Evolutionary conservation across 2,797 vertebrate species (phyloP).

Genomic region (Paramormyrops hopkinsi): DNA sequence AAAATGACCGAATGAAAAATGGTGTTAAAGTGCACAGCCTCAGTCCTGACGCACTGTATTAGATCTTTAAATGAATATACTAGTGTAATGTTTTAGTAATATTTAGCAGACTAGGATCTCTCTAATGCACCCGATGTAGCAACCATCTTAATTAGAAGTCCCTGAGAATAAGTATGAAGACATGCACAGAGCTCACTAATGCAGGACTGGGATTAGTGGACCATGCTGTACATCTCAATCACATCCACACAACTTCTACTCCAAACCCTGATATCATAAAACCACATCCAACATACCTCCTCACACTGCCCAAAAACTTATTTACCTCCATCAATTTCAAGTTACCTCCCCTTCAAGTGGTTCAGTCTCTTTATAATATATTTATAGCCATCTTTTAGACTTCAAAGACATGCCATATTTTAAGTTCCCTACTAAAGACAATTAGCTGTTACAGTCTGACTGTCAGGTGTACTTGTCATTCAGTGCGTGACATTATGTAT

Average conservation of each 20-base stretch:
- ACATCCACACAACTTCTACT: background rate
- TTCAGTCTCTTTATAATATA: background rate
- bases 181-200: background rate
- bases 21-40: background rate
- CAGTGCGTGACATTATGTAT: background rate
- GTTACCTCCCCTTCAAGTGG: background rate
- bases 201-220: background rate
- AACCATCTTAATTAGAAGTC: background rate
- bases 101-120: background rate
- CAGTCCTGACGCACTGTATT: background rate
- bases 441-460: background rate
- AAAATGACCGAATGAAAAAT: background rate
- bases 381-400: background rate
- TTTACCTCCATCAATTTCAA: background rate
- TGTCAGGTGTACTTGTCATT: background rate
- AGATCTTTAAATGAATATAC: background rate
- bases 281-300: background rate
- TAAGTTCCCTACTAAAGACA: background rate
- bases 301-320: background rate
- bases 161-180: background rate
- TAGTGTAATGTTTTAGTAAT: background rate
- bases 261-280: background rate
- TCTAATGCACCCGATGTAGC: background rate
- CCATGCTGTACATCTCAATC: background rate
- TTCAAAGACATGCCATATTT: background rate